Evolutionary conservation across 2,888 invertebrate genomes (phyloP).

Genomic region (Cremastinae sp.): DNA sequence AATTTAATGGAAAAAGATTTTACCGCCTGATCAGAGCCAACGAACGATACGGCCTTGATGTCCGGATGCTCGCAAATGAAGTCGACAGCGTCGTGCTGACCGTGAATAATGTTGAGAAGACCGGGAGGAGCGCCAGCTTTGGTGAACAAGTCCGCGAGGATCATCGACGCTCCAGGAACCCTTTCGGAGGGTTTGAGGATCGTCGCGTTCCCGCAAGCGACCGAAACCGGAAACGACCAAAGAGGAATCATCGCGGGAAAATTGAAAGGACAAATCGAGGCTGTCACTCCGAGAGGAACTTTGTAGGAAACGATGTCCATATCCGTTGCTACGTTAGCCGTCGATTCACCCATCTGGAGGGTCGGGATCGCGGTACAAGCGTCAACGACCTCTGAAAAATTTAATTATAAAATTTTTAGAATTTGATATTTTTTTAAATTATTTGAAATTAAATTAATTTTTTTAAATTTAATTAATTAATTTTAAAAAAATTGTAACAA

Average conservation of each 20-base stretch:
- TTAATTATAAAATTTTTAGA: too few relatives aligned
- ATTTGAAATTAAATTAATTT: too few relatives aligned
- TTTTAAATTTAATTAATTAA: too few relatives aligned
- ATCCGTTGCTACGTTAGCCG: slow-evolving; percentile 93
- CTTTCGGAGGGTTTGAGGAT: slow-evolving; percentile 98
- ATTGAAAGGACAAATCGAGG: slow-evolving; percentile 98
- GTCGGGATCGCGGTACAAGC: slow-evolving; percentile 97
- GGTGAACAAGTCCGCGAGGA: slow-evolving; percentile 94
- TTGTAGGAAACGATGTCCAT: slow-evolving; percentile 98
- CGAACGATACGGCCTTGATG: slow-evolving; percentile 98
- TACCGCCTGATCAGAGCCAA: slow-evolving; percentile 97
- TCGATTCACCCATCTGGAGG: slow-evolving; percentile 95
- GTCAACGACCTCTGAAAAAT: slow-evolving; percentile 94
- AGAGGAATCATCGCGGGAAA: slow-evolving; percentile 99
- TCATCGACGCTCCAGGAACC: slow-evolving; percentile 97
- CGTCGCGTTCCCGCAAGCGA: slow-evolving; percentile 96
- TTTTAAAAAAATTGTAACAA: background rate
- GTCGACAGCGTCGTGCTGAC: slow-evolving; percentile 96
- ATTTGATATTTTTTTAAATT: too few relatives aligned
- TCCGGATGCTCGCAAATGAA: slow-evolving; percentile 98
- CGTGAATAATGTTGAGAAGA: slow-evolving; percentile 97
- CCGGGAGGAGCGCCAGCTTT: slow-evolving; percentile 98
- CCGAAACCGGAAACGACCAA: slow-evolving; percentile 94
- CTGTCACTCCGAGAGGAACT: slow-evolving; percentile 95
- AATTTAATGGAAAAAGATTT: slow-evolving; percentile 65